Evolutionary conservation across 2,797 vertebrate species (phyloP).

Genomic region (Ctenosaura bakeri): DNA sequence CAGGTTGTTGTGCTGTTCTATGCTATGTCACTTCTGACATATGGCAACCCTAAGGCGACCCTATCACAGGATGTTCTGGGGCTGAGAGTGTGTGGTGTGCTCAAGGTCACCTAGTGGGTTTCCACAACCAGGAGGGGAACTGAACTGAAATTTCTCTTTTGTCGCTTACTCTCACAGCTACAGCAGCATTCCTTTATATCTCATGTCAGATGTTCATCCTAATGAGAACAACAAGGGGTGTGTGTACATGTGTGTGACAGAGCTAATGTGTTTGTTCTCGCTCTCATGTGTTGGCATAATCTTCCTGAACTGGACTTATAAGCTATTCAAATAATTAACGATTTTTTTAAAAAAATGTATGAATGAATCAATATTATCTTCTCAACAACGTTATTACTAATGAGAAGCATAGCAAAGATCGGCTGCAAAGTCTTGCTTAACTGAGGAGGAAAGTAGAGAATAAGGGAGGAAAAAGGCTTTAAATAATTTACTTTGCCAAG

Average conservation of each 20-base stretch:
- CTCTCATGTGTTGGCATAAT: not conserved
- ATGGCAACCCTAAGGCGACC: too few species aligned
- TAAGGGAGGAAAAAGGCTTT: conserved; percentile 32
- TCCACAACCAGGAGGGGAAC: too few species aligned
- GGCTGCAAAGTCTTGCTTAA: conserved; percentile 81
- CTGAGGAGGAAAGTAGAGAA: conserved; percentile 58
- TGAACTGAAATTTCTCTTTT: too few species aligned
- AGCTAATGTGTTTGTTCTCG: not conserved
- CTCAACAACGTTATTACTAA: conserved; percentile 85
- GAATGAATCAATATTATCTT: conserved; percentile 79
- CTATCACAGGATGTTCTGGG: too few species aligned
- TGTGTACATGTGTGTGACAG: not conserved
- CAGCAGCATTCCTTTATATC: too few species aligned
- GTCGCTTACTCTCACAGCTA: too few species aligned
- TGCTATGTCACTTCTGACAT: too few species aligned
- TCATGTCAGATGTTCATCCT: too few species aligned
- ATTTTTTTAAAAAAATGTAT: conserved; percentile 77
- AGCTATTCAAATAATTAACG: conserved; percentile 78
- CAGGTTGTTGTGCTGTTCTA: too few species aligned
- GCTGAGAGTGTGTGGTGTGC: too few species aligned
- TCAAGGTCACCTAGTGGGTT: too few species aligned
- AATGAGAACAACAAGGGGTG: not conserved
- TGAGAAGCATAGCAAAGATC: conserved; percentile 77
- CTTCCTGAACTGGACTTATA: conserved; percentile 47
- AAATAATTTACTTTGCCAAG: conserved; percentile 85